Base-by-base conservation (phyloP, 2,888 invertebrate species). In the Gymnoscelis rufifasciata region DNA sequence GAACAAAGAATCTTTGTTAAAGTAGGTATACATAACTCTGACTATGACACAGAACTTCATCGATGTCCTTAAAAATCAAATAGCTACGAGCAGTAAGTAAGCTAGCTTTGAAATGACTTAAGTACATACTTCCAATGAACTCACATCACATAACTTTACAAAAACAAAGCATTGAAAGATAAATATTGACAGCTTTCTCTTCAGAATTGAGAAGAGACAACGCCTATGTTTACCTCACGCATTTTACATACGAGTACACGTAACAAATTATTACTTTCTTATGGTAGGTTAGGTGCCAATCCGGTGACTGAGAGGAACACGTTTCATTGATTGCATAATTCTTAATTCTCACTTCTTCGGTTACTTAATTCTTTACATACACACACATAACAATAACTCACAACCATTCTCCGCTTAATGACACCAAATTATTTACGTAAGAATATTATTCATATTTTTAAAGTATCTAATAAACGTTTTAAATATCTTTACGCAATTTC, bases 1-100 rank as follows among this genome's bases (percentile, higher is more conserved):
- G 55, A 71, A 81, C 78, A 83, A 79, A 74, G 68, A 71, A 71
- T 68, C 68, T 78, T 81, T 81, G 66, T 13, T 47, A 36, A 40
- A 51, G 45, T n/a, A n/a, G n/a, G n/a, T n/a, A 33, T 30, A 50
- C 47, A 33, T 10, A 24, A 15, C 44, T 38, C 40, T 29, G 29
- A 47, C 47, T 44, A 39, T 38, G 43, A 44, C 41, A 47, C 31
- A 27, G 30, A 11, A 48, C 51, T 44, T 47, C 54, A 52, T 49
- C 43, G 49, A 54, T 49, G 46, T 55, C 53, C 45, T 48, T 52
- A 33, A 35, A 45, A 40, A 37, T 36, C 38, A 43, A 35, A 45
- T 39, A 52, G 35, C 35, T 46, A 31, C 40, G 43, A 38, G 30
- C 43, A 40, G 35, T 38, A 35, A 28, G n/a, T n/a, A n/a, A n/a